Evolutionary conservation across 2,113 vertebrate species (phyloP), one percentile per base, ranked within the genome.

Genomic region (Xiphophorus maculatus): DNA sequence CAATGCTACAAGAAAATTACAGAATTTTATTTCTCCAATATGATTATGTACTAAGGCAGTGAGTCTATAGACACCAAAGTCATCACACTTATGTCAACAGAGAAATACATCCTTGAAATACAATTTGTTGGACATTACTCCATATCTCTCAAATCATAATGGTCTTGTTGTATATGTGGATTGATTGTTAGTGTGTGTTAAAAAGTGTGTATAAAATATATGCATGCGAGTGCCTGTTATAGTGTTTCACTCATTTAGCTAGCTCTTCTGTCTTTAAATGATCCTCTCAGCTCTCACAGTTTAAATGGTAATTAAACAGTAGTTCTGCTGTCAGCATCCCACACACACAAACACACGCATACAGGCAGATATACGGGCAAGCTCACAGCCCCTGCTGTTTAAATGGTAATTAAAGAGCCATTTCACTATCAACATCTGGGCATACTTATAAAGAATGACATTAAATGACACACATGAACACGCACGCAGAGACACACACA

Each of bases 231-330:
- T 70, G 29, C 25, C 10, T 74, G 63, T 89, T 85, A 84, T 90
- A 74, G 81, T 85, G 88, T 87, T 89, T 89, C 86, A 67, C 86
- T 91, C 96, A 95, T 95, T 96, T 96, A 96, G 94, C 94, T 96
- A 95, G 95, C 95, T 95, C 93, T 94, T 88, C 78, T 90, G 80
- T 94, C 95, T 96, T 96, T 96, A 96, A 97, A 97, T 91, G 94
- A 95, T 95, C 96, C 96, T 95, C 96, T 98, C 96, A 97, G 97
- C 96, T 96, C 96, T 94, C 95, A 93, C 96, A 95, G 96, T 99
- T 98, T 98, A 96, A 96, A 97, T 98, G 97, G 95, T 98, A 97
- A 98, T 98, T 98, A 97, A 98, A 96, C 96, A 96, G 96, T 94
- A 95, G 94, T 96, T 96, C 95, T 91, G 94, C 95, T 96, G 96